Evolutionary conservation across 2,113 vertebrate genomes (phyloP).

Genomic region (Smithornis capensis): DNA sequence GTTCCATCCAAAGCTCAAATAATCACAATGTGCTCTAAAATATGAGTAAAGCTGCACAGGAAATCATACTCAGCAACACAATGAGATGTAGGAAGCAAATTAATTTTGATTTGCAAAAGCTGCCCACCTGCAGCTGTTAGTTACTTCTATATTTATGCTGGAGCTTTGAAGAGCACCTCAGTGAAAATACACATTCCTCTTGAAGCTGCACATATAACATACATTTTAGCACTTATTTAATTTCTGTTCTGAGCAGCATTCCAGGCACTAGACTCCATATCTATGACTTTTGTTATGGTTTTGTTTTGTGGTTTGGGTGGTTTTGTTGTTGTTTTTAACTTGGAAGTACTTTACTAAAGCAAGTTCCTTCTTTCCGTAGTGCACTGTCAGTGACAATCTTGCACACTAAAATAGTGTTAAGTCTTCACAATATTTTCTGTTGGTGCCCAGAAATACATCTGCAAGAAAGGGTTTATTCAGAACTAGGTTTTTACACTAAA

Average conservation of each 20-base stretch:
- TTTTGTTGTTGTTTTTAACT: background rate
- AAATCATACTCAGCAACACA: background rate
- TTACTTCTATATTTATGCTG: background rate
- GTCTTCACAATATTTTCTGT: background rate
- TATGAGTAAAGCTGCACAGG: background rate
- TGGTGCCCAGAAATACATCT: background rate
- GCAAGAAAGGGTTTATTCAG: background rate
- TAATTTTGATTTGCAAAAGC: background rate
- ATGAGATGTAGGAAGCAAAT: background rate
- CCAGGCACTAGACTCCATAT: background rate
- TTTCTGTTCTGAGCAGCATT: background rate
- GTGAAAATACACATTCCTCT: background rate
- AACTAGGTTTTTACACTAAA: background rate
- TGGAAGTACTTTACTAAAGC: background rate
- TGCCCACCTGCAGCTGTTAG: background rate
- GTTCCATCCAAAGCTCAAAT: background rate
- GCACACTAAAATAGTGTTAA: background rate
- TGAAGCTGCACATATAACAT: constrained; percentile 27
- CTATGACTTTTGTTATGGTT: background rate
- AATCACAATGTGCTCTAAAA: background rate
- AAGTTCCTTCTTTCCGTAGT: background rate
- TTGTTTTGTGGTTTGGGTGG: background rate
- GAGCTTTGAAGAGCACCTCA: constrained; percentile 2
- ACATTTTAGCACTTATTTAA: background rate
- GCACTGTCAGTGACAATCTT: background rate